Percentiles rank a stretch among this genome's conserved stretches.
phyloP scores from a whole-genome alignment of 2,113 vertebrate species.

The Grus americana region DNA sequence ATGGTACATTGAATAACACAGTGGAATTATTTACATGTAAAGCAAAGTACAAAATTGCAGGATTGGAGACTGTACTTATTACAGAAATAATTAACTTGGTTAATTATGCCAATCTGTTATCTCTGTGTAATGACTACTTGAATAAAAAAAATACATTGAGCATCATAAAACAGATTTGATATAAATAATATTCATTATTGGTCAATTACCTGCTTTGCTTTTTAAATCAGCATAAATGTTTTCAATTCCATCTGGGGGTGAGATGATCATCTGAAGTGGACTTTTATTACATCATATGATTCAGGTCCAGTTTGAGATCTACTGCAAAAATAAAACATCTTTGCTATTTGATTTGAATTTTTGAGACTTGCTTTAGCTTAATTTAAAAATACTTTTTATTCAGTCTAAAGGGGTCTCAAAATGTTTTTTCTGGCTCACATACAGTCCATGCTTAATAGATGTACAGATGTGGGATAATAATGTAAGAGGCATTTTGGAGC shows the following conservation, averaged over 20 bases:
- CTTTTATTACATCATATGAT: not conserved
- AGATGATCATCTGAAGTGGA: not conserved
- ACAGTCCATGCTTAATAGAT: constrained; percentile 38
- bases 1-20: not conserved
- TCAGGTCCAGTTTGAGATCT: constrained; percentile 23
- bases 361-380: constrained; percentile 25
- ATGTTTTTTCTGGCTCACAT: constrained; percentile 51
- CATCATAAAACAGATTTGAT: not conserved
- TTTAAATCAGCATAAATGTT: not conserved
- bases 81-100: not conserved
- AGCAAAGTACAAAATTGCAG: not conserved
- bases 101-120: not conserved
- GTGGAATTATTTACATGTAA: not conserved
- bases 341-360: constrained; percentile 32
- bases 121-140: not conserved
- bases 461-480: not conserved
- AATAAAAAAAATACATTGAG: not conserved
- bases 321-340: constrained; percentile 40
- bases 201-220: not conserved
- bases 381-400: constrained; percentile 59
- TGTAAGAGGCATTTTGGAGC: not conserved
- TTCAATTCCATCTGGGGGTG: not conserved
- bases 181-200: not conserved
- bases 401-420: constrained; percentile 19
- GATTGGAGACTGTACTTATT: not conserved